Conservation (phyloP, 2,113 vertebrate genomes). For the Tetrao urogallus region DNA sequence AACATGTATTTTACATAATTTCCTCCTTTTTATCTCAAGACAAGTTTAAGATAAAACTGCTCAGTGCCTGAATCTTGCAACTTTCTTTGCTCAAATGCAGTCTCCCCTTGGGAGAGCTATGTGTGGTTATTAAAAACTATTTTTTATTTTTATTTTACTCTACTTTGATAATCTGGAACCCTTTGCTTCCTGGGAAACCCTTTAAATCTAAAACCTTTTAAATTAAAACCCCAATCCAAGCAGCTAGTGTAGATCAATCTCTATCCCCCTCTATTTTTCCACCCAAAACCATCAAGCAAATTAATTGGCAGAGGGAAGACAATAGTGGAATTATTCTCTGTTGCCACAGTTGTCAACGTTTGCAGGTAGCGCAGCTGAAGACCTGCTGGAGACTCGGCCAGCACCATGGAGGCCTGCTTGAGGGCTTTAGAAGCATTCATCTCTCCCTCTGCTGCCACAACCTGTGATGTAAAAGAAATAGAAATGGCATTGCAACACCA, state of each 20-base stretch:
- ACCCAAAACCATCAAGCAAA: slow-evolving; percentile 74
- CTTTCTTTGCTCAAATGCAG: neutral
- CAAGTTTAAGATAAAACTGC: neutral
- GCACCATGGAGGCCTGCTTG: slow-evolving; percentile 85
- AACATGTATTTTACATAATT: neutral
- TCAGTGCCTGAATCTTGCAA: neutral
- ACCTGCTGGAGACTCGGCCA: slow-evolving; percentile 80
- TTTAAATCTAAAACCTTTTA: neutral
- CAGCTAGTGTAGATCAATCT: neutral
- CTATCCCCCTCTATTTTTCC: slow-evolving; percentile 19
- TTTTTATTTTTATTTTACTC: neutral
- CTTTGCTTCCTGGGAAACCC: neutral
- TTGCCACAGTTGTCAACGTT: slow-evolving; percentile 81
- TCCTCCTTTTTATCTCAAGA: neutral
- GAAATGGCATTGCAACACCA: rapidly evolving
- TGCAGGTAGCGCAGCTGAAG: slow-evolving; percentile 90
- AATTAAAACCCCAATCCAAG: neutral
- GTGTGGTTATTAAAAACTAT: neutral
- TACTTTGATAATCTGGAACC: neutral
- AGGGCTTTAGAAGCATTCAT: slow-evolving; percentile 88
- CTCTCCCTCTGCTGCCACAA: slow-evolving; percentile 78
- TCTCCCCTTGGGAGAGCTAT: neutral
- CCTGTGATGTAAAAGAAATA: slow-evolving; percentile 27
- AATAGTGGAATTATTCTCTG: slow-evolving; percentile 90
- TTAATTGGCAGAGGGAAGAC: slow-evolving; percentile 89